A percentile compares a stretch with the other conserved stretches of the same genome.
phyloP scores from a whole-genome alignment of 2,797 vertebrate genomes.

The Lagocephalus sceleratus region DNA sequence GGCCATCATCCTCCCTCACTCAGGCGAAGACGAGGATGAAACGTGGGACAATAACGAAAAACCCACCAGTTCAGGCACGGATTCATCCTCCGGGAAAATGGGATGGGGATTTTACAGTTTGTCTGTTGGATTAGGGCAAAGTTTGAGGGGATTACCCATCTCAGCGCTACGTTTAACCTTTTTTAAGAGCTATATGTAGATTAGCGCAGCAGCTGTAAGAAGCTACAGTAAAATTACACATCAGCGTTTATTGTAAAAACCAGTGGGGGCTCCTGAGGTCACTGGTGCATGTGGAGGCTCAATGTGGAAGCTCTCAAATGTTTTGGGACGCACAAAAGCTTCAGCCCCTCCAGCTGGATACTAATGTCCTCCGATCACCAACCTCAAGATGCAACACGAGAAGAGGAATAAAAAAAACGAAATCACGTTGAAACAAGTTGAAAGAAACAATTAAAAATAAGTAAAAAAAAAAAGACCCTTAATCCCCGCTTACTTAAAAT shows the following conservation, averaged over 20 bases:
- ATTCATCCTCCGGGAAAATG: not conserved
- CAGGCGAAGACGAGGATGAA: constrained; percentile 6
- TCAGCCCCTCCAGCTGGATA: not conserved
- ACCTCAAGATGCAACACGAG: no score
- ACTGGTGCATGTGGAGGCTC: not conserved
- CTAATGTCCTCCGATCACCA: not conserved
- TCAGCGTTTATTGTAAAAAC: not conserved
- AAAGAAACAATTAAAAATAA: no score
- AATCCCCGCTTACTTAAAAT: no score
- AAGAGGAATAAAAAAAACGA: no score
- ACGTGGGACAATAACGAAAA: constrained; percentile 4
- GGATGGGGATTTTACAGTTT: constrained; percentile 3
- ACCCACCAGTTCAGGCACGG: not conserved
- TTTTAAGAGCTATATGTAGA: not conserved
- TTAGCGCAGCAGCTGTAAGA: not conserved
- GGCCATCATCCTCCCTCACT: constrained; percentile 28
- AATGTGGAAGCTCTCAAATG: not conserved
- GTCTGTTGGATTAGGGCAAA: not conserved
- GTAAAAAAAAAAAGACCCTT: no score
- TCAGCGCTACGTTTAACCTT: not conserved
- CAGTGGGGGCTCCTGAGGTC: not conserved
- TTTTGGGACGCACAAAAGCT: no score
- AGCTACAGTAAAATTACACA: constrained; percentile 1
- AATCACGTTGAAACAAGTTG: no score
- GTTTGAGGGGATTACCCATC: not conserved